Percentiles rank a stretch among this genome's conserved stretches.
These are phyloP conservation scores for Cnemophilus loriae DNA, from an alignment of 2,113 vertebrate genomes.

Conservation along the genomic window DNA sequence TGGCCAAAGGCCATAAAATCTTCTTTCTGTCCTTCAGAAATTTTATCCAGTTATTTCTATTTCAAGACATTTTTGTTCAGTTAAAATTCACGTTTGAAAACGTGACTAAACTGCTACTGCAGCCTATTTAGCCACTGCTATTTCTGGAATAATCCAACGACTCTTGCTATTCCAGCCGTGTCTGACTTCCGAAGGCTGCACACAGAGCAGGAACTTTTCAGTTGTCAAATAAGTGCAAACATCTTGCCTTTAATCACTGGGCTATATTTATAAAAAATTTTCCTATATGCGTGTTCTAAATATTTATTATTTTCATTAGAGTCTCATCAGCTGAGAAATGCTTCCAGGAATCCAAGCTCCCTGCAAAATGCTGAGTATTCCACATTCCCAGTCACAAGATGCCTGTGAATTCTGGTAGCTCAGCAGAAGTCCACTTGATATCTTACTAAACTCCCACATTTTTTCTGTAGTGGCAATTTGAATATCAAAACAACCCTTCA, in stretches of 20 bases:
- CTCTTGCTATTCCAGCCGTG: background rate
- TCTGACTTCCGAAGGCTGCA: background rate
- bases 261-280: background rate
- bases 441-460: conserved; percentile 28
- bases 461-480: conserved; percentile 38
- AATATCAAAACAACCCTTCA: conserved; percentile 65
- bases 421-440: conserved; percentile 36
- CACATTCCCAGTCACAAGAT: background rate
- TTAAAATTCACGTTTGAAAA: background rate
- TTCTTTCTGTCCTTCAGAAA: background rate
- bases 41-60: background rate
- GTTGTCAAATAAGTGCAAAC: background rate
- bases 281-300: background rate
- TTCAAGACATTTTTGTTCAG: background rate
- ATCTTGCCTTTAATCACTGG: background rate
- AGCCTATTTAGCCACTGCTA: background rate
- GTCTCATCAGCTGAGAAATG: background rate
- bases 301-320: background rate
- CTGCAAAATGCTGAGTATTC: background rate
- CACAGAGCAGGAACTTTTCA: background rate
- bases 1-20: background rate
- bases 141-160: background rate
- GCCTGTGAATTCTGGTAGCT: background rate
- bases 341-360: background rate
- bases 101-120: background rate